Conservation (phyloP, 2,113 vertebrate genomes). For the Romanogobio albipinnatus region DNA sequence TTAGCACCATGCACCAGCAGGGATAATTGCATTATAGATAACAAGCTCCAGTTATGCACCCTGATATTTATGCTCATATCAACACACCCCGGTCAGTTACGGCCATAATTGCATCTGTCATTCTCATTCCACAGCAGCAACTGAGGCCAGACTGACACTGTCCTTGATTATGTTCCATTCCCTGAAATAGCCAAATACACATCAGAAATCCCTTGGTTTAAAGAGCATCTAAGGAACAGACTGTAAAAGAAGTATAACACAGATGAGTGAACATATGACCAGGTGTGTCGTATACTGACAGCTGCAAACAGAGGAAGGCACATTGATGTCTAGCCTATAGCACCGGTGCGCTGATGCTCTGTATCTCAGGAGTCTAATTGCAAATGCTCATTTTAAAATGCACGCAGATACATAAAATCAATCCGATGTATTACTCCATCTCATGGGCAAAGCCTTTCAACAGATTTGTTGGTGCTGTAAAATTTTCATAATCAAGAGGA, state of each 20-base stretch:
- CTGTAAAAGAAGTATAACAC: not conserved
- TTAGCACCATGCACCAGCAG: not conserved
- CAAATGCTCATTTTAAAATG: not conserved
- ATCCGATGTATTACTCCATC: not conserved
- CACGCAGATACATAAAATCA: conserved; percentile 4
- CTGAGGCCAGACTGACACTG: conserved; percentile 18
- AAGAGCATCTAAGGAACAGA: not conserved
- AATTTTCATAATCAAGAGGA: conserved; percentile 28
- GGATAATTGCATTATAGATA: conserved; percentile 60
- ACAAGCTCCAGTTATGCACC: conserved; percentile 49
- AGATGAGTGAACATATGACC: conserved; percentile 2
- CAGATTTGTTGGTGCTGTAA: conserved; percentile 21
- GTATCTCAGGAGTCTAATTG: not conserved
- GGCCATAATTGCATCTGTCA: conserved; percentile 60
- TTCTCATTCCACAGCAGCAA: conserved; percentile 47
- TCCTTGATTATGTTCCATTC: not conserved
- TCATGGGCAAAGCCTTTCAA: conserved; percentile 1
- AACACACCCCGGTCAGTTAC: conserved; percentile 48
- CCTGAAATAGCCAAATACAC: conserved; percentile 37
- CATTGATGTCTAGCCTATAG: not conserved
- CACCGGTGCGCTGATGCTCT: not conserved
- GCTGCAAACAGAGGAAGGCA: conserved; percentile 21
- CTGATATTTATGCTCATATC: conserved; percentile 49
- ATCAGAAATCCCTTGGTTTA: not conserved
- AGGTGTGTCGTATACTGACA: conserved; percentile 4